A percentile compares a stretch with the other conserved stretches of the same genome.
phyloP scores from a whole-genome alignment of 2,888 invertebrate species.

The Tetranychus truncatus region DNA sequence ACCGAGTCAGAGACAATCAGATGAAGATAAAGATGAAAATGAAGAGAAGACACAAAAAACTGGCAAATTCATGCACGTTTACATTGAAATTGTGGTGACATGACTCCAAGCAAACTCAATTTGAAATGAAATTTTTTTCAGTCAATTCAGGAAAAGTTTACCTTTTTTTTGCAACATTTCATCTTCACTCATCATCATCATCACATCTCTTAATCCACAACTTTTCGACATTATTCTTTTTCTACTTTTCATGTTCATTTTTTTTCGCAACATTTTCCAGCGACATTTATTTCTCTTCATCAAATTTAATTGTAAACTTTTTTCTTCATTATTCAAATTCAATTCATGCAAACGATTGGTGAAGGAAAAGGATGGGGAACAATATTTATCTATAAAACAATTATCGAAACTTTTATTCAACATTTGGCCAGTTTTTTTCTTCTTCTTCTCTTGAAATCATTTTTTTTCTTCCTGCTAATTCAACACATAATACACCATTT shows the following conservation, averaged over 20 bases:
- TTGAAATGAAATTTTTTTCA: neutral
- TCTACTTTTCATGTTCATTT: neutral
- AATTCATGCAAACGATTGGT: neutral
- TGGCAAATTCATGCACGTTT: neutral
- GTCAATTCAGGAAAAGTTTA: neutral
- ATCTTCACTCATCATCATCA: neutral
- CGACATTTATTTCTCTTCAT: neutral
- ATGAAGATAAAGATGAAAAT: slow-evolving; percentile 2
- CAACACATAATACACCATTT: neutral
- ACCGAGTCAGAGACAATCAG: neutral
- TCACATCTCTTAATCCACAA: neutral
- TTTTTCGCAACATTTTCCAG: neutral
- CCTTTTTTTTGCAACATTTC: neutral
- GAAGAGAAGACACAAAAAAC: neutral
- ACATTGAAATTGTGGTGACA: neutral
- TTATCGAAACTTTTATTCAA: neutral
- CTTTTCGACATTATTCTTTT: neutral
- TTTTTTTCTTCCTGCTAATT: neutral
- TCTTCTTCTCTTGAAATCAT: neutral
- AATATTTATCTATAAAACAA: neutral
- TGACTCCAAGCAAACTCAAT: neutral
- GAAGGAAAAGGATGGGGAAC: neutral
- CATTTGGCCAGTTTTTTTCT: neutral
- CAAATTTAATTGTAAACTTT: neutral
- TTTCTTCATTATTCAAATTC: neutral